phyloP scores from a whole-genome alignment of 2,888 invertebrate genomes.

The Epistrophella euchroma region DNA sequence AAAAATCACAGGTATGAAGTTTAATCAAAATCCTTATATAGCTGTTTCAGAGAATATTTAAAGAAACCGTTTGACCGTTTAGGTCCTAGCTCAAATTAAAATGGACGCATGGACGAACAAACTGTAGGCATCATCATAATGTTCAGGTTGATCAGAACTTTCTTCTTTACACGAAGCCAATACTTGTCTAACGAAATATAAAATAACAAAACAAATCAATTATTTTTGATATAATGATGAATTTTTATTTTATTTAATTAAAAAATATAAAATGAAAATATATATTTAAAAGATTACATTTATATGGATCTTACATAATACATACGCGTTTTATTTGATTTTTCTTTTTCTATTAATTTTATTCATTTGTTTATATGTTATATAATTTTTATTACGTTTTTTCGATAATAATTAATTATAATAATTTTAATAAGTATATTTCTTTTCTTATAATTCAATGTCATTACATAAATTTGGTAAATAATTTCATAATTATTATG shows the following conservation, averaged over 20 bases:
- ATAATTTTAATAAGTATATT: slow-evolving; percentile 72
- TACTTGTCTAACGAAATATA: background rate
- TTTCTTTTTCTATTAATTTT: background rate
- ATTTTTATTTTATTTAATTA: slow-evolving; percentile 75
- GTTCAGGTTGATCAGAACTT: too few species aligned
- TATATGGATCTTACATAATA: slow-evolving; percentile 72
- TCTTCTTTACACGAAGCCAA: too few species aligned
- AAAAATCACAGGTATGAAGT: too few species aligned
- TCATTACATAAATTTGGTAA: slow-evolving; percentile 67
- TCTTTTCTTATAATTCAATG: slow-evolving; percentile 31
- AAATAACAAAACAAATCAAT: background rate
- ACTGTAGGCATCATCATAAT: too few species aligned
- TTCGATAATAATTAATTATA: slow-evolving; percentile 57
- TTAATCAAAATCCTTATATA: too few species aligned
- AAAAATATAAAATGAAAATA: slow-evolving; percentile 76
- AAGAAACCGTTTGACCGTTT: too few species aligned
- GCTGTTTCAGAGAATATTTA: too few species aligned
- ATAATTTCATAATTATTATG: slow-evolving; percentile 35
- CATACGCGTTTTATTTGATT: slow-evolving; percentile 43
- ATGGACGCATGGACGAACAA: too few species aligned
- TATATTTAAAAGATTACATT: slow-evolving; percentile 75
- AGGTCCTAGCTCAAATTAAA: too few species aligned
- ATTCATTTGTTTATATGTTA: slow-evolving; percentile 37
- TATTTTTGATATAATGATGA: slow-evolving; percentile 60
- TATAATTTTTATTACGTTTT: slow-evolving; percentile 32